A percentile compares a stretch with the other conserved stretches of the same genome.
Conservation (phyloP, 2,888 invertebrate species). For the Acanthosepion lycidas region DNA sequence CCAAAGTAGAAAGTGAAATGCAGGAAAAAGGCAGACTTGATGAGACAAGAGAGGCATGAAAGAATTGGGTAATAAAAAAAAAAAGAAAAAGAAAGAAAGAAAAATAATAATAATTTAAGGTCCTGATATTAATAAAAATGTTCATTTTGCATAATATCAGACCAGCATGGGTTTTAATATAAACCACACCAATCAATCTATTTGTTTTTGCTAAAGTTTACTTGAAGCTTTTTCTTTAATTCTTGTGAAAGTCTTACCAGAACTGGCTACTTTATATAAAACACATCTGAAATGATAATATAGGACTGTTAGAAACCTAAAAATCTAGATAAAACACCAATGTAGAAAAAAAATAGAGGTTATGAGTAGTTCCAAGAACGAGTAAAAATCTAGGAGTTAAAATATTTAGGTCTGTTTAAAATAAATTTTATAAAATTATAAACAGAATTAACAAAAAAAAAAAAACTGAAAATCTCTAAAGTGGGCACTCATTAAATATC, state of each 20-base stretch:
- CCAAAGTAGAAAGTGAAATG: background rate
- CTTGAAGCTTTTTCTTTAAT: background rate
- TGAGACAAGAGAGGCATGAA: background rate
- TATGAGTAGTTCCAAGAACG: background rate
- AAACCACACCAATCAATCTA: conserved; percentile 33
- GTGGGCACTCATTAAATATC: too few species aligned
- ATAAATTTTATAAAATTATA: too few species aligned
- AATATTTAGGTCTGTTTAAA: too few species aligned
- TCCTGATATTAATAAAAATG: background rate
- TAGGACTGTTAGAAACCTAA: background rate
- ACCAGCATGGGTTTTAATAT: conserved; percentile 33
- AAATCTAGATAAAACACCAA: conserved; percentile 1
- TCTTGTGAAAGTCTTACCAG: conserved; percentile 13
- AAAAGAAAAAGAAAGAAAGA: too few species aligned
- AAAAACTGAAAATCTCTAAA: too few species aligned
- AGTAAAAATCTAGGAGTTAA: background rate
- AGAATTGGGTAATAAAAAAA: background rate
- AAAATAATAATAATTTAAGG: background rate
- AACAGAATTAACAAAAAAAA: too few species aligned
- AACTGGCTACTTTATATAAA: conserved; percentile 8
- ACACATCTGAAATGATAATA: conserved; percentile 33
- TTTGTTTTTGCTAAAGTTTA: background rate
- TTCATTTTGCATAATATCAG: background rate
- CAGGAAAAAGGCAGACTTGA: background rate
- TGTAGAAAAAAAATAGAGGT: background rate